Conservation (phyloP, 2,888 invertebrate species). For the Ectemnius lituratus region DNA sequence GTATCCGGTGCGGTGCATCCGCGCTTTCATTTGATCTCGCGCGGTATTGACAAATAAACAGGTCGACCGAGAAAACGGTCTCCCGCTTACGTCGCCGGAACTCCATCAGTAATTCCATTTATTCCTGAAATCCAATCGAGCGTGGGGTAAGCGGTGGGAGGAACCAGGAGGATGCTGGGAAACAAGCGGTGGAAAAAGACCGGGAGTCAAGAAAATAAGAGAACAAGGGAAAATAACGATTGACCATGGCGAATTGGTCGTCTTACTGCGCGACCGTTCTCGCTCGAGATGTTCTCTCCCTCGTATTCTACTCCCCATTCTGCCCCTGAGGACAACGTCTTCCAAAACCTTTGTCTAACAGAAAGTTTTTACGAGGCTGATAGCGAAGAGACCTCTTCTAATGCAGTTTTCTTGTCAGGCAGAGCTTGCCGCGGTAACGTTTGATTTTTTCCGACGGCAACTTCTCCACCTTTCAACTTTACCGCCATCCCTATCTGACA, state of each 20-base stretch:
- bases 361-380: conserved; percentile 57
- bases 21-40: conserved; percentile 2
- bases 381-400: conserved; percentile 56
- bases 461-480: background rate
- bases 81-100: conserved; percentile 21
- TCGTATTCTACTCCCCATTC: too few species aligned
- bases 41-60: conserved; percentile 2
- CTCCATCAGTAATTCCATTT: conserved; percentile 52
- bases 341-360: conserved; percentile 49
- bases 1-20: too few species aligned
- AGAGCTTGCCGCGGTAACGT: conserved; percentile 36
- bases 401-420: conserved; percentile 70
- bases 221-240: conserved; percentile 15
- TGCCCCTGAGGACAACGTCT: background rate
- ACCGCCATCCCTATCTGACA: background rate
- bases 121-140: conserved; percentile 40
- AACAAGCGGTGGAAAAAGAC: background rate
- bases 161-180: background rate
- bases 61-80: conserved; percentile 20
- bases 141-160: background rate
- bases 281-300: too few species aligned
- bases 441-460: conserved; percentile 27
- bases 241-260: conserved; percentile 33
- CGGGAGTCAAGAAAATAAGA: background rate
- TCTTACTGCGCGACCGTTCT: too few species aligned